phyloP scores from a whole-genome alignment of 1,140 invertebrate genomes.

The Papilio polyxenes region DNA sequence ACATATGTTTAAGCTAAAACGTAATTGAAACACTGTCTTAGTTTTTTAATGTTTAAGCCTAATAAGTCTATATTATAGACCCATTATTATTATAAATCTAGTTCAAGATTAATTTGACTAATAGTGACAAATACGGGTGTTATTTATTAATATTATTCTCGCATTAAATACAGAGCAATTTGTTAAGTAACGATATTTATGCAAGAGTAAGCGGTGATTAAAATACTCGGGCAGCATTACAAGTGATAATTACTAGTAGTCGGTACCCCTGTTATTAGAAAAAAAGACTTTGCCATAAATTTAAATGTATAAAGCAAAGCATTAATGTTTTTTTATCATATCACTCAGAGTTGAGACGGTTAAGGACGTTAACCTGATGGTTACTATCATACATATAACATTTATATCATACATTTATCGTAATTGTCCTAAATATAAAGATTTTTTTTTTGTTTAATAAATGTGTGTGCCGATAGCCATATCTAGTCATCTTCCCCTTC shows the following conservation, averaged over 20 bases:
- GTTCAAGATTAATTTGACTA: constrained; percentile 9
- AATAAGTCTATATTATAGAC: background rate
- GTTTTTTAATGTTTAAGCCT: no score
- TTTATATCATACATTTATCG: no score
- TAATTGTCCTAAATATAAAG: no score
- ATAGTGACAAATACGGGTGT: background rate
- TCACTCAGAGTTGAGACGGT: background rate
- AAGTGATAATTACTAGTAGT: constrained; percentile 23
- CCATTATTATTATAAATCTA: background rate
- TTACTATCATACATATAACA: background rate
- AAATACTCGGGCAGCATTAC: background rate
- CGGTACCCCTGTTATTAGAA: constrained; percentile 15
- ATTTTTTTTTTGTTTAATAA: no score
- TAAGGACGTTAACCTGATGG: background rate
- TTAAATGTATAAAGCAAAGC: constrained; percentile 1
- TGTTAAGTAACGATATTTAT: constrained; percentile 10
- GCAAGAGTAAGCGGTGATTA: background rate
- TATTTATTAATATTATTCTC: background rate
- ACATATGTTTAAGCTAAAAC: no score
- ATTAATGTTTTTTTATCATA: background rate
- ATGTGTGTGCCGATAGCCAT: no score
- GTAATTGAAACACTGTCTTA: no score
- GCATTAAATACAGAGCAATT: constrained; percentile 3
- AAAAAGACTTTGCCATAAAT: constrained; percentile 7
- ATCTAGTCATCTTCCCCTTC: no score